These are phyloP conservation scores for Odontocerum albicorne DNA, from an alignment of 2,888 invertebrate genomes.

Conservation along the genomic window DNA sequence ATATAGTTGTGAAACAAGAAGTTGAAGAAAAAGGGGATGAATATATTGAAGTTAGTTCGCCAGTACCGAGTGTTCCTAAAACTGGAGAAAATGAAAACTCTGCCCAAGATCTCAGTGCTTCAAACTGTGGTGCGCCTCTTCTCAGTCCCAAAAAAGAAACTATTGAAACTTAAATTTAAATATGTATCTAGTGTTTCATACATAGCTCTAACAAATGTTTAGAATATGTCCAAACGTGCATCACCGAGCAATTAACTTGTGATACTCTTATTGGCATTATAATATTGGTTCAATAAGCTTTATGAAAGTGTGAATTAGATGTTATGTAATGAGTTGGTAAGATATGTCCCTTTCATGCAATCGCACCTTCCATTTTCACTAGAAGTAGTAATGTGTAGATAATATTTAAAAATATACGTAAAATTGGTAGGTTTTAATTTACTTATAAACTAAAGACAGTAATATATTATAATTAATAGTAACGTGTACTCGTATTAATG, in stretches of 20 bases:
- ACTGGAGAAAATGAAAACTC: neutral
- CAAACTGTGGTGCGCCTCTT: constrained; percentile 23
- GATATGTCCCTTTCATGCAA: neutral
- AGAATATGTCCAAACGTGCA: too few species aligned
- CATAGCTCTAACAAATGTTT: too few species aligned
- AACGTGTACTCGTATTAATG: too few species aligned
- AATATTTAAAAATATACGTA: neutral
- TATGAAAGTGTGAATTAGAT: too few species aligned
- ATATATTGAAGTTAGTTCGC: constrained; percentile 56
- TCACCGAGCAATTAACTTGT: too few species aligned
- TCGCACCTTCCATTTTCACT: neutral
- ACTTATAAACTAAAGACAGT: too few species aligned
- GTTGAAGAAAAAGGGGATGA: constrained; percentile 46
- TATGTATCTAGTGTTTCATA: too few species aligned
- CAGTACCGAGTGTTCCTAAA: constrained; percentile 37
- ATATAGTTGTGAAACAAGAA: constrained; percentile 52
- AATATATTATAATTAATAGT: too few species aligned
- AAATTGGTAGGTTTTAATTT: too few species aligned
- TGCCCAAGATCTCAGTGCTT: constrained; percentile 11
- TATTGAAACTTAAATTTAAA: constrained; percentile 27
- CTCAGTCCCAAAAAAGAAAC: constrained; percentile 33
- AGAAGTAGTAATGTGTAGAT: neutral
- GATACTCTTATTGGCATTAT: too few species aligned
- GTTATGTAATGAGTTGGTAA: too few species aligned
- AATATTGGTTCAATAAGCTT: too few species aligned